phyloP scores from a whole-genome alignment of 2,888 invertebrate genomes.

The Netelia inedita region DNA sequence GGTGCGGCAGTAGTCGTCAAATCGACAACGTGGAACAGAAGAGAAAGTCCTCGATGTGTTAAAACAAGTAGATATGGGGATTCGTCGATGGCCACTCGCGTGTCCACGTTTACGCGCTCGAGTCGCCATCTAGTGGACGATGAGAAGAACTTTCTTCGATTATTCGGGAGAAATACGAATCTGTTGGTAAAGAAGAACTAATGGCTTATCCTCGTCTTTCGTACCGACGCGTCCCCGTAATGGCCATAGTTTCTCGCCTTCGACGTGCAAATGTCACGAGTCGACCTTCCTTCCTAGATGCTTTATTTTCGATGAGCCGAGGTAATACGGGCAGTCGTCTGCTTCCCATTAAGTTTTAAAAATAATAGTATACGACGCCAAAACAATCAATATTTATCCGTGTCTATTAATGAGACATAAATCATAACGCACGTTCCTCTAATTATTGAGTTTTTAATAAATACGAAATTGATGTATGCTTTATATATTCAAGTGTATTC shows the following conservation, averaged over 20 bases:
- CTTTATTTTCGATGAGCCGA: background rate
- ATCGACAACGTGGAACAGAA: constrained; percentile 80
- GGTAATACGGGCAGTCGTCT: background rate
- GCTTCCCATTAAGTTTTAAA: constrained; percentile 7
- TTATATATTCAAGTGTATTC: background rate
- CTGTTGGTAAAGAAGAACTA: background rate
- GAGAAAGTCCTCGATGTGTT: constrained; percentile 39
- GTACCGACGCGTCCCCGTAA: background rate
- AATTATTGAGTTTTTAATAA: background rate
- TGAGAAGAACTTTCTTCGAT: background rate
- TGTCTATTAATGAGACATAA: constrained; percentile 23
- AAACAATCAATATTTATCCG: background rate
- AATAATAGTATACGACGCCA: background rate
- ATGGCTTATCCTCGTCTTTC: background rate
- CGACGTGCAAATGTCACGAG: background rate
- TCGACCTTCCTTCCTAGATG: background rate
- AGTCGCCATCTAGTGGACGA: background rate
- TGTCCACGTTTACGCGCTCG: background rate
- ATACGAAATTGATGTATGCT: constrained; percentile 9
- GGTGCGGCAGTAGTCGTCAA: constrained; percentile 74
- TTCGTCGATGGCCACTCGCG: background rate
- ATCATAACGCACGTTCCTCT: background rate
- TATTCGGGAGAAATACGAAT: background rate
- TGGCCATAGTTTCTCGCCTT: no score
- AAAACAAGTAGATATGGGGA: constrained; percentile 30